These are phyloP conservation scores for Chelon labrosus DNA, from an alignment of 2,797 vertebrate genomes.

Conservation along the genomic window DNA sequence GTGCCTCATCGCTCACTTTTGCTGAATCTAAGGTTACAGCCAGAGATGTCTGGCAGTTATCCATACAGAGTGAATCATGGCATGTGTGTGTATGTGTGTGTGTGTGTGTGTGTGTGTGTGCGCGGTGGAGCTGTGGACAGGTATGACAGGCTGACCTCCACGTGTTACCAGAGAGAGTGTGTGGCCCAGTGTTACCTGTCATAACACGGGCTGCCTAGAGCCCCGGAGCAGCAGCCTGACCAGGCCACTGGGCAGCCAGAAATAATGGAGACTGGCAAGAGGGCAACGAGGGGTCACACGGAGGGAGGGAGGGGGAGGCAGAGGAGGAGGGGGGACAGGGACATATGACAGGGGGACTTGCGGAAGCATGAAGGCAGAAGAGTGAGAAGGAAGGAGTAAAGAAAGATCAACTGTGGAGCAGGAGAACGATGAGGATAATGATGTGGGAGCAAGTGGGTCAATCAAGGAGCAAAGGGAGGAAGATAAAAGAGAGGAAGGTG, in stretches of 20 bases:
- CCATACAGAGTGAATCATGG: constrained; percentile 65
- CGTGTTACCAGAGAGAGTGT: constrained; percentile 76
- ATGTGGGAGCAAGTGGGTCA: constrained; percentile 61
- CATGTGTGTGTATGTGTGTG: constrained; percentile 41
- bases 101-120: constrained; percentile 25
- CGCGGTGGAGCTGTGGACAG: constrained; percentile 68
- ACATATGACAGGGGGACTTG: constrained; percentile 61
- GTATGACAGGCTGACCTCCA: constrained; percentile 79
- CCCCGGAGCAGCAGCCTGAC: constrained; percentile 67
- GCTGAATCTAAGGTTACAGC: constrained; percentile 69
- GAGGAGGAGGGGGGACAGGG: constrained; percentile 25
- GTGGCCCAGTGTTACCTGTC: constrained; percentile 80
- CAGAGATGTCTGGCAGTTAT: constrained; percentile 69
- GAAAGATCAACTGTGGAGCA: constrained; percentile 41
- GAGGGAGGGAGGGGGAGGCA: constrained; percentile 31
- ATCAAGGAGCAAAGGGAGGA: constrained; percentile 53
- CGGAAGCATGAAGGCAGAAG: constrained; percentile 47
- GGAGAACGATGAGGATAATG: constrained; percentile 55
- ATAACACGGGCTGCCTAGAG: constrained; percentile 73
- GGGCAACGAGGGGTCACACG: constrained; percentile 74
- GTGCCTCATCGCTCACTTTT: constrained; percentile 64
- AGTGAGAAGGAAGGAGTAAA: constrained; percentile 44
- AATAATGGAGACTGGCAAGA: constrained; percentile 83
- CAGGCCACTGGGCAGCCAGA: constrained; percentile 78
- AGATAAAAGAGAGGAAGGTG: constrained; percentile 59